A percentile compares a stretch with the other conserved stretches of the same genome.
These are phyloP conservation scores for Lochmaea crataegi DNA, from an alignment of 2,888 invertebrate species.

Conservation along the genomic window DNA sequence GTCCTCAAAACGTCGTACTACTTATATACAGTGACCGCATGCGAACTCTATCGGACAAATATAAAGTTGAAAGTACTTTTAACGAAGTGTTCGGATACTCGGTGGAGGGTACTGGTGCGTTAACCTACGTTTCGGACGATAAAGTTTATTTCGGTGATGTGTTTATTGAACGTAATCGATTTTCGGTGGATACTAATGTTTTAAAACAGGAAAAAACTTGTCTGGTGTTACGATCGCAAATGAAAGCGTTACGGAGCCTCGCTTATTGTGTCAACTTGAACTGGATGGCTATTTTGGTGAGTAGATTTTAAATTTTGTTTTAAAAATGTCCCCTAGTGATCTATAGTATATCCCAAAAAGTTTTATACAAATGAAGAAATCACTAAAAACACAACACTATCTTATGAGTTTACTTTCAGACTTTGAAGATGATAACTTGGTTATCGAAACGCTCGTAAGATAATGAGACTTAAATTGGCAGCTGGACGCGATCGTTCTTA, in stretches of 20 bases:
- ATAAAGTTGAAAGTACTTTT: constrained; percentile 71
- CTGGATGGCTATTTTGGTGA: constrained; percentile 91
- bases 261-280: constrained; percentile 90
- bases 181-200: constrained; percentile 54
- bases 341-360: too few species aligned
- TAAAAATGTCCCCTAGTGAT: neutral
- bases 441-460: too few species aligned
- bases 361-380: too few species aligned
- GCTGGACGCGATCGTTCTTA: too few species aligned
- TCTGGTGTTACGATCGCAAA: constrained; percentile 70
- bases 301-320: constrained; percentile 50
- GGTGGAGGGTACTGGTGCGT: constrained; percentile 69
- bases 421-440: too few species aligned
- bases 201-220: constrained; percentile 59
- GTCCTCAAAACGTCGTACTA: constrained; percentile 72
- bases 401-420: too few species aligned
- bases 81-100: constrained; percentile 66
- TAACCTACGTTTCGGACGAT: constrained; percentile 71
- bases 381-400: too few species aligned
- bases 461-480: too few species aligned
- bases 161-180: constrained; percentile 58
- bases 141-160: constrained; percentile 77
- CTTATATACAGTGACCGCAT: constrained; percentile 90
- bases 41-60: constrained; percentile 82
- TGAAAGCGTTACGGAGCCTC: constrained; percentile 79